Percentiles rank a stretch among this genome's conserved stretches.
These are phyloP conservation scores for Meriones psammophilus DNA, from an alignment of 2,797 vertebrate genomes.

Conservation along the genomic window DNA sequence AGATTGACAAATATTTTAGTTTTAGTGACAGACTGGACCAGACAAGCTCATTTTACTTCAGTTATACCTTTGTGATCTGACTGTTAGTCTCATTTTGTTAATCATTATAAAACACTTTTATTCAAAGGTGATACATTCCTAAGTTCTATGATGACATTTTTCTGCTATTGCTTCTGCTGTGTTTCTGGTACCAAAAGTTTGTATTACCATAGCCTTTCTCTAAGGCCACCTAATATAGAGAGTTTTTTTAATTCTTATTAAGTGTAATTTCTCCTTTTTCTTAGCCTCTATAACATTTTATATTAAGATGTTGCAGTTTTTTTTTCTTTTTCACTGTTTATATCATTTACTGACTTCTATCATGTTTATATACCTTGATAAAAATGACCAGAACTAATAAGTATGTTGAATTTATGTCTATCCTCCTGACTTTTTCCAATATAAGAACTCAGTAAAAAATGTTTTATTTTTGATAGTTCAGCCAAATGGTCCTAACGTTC, in stretches of 20 bases:
- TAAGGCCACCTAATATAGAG: not conserved
- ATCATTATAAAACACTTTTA: not conserved
- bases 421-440: not conserved
- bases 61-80: not conserved
- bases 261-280: not conserved
- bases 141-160: not conserved
- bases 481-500: slow-evolving; percentile 53
- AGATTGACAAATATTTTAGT: not conserved
- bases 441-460: slow-evolving; percentile 65
- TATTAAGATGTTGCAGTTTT: not conserved
- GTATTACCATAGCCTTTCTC: not conserved
- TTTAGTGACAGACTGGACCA: not conserved
- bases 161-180: slow-evolving; percentile 20
- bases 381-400: slow-evolving; percentile 13
- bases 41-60: not conserved
- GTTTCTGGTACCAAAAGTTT: not conserved
- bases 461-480: slow-evolving; percentile 73
- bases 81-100: not conserved
- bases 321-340: slow-evolving; percentile 50
- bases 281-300: not conserved
- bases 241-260: not conserved
- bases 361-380: slow-evolving; percentile 36
- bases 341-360: not conserved
- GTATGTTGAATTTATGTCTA: slow-evolving; percentile 21
- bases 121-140: not conserved